Evolutionary conservation across 2,797 vertebrate species (phyloP).

Genomic region (Lindbergichthys nudifrons): DNA sequence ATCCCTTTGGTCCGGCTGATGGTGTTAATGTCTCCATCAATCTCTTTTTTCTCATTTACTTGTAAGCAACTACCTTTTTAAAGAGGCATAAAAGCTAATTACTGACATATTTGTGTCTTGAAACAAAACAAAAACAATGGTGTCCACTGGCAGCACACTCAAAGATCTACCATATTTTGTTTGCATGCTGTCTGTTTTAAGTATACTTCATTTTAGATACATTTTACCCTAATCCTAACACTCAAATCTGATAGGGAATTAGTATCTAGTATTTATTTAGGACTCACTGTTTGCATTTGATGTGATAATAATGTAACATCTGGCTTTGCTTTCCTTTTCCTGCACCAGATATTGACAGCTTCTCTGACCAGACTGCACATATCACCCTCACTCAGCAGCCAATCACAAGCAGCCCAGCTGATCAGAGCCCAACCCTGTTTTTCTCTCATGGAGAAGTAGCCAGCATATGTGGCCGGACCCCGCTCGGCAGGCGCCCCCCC

Average conservation of each 20-base stretch:
- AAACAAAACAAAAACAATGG: not conserved
- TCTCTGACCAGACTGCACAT: conserved; percentile 91
- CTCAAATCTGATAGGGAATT: conserved; percentile 6
- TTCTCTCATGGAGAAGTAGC: conserved; percentile 88
- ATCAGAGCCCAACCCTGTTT: conserved; percentile 90
- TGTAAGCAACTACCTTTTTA: too few relatives aligned
- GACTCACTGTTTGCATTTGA: not conserved
- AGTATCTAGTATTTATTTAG: not conserved
- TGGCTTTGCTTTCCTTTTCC: conserved; percentile 24
- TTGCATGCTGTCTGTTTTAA: not conserved
- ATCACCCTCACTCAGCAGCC: conserved; percentile 83
- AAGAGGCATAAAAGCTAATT: too few relatives aligned
- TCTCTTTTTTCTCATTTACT: too few relatives aligned
- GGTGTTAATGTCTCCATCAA: too few relatives aligned
- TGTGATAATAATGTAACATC: conserved; percentile 16
- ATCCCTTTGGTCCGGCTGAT: too few relatives aligned
- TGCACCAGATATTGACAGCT: conserved; percentile 90
- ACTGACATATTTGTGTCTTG: too few relatives aligned
- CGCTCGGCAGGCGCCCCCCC: conserved; percentile 89
- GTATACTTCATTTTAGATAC: not conserved
- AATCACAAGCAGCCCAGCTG: conserved; percentile 90
- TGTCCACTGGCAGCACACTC: not conserved
- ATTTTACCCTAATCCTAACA: not conserved
- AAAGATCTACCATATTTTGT: not conserved
- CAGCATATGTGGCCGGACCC: conserved; percentile 82